phyloP scores from a whole-genome alignment of 1,140 invertebrate genomes.

The Diachasma alloeum region DNA sequence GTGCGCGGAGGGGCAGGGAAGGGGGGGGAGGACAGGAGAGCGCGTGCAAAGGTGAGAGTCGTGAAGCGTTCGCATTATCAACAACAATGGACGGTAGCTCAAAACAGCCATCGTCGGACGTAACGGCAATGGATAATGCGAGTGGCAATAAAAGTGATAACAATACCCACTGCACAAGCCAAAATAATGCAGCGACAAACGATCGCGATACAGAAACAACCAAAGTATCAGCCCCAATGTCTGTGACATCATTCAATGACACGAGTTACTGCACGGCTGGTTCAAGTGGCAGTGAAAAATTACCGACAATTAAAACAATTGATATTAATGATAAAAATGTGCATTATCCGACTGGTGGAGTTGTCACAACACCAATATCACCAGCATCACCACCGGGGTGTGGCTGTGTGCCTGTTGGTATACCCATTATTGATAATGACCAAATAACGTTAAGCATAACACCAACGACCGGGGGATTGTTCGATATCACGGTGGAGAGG shows the following conservation, averaged over 20 bases:
- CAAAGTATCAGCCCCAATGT: slow-evolving; percentile 1
- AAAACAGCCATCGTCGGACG: slow-evolving; percentile 44
- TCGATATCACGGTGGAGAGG: slow-evolving; percentile 81
- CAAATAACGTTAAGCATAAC: slow-evolving; percentile 83
- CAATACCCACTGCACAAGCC: not conserved
- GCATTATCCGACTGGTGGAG: not conserved
- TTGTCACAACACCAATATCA: not conserved
- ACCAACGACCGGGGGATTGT: slow-evolving; percentile 90
- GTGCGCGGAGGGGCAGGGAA: not conserved
- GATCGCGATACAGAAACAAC: not conserved
- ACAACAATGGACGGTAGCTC: slow-evolving; percentile 52
- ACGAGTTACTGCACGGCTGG: not conserved
- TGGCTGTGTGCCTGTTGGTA: slow-evolving; percentile 62
- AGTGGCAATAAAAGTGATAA: slow-evolving; percentile 23
- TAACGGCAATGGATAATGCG: slow-evolving; percentile 44
- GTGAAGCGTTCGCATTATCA: slow-evolving; percentile 16
- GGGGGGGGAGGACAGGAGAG: not conserved
- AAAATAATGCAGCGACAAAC: not conserved
- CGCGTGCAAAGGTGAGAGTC: slow-evolving; percentile 18
- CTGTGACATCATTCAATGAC: slow-evolving; percentile 2
- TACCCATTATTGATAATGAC: slow-evolving; percentile 63
- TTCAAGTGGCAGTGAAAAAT: not conserved
- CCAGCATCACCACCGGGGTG: slow-evolving; percentile 63
- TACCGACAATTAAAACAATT: not conserved
- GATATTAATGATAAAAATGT: slow-evolving; percentile 10